These are phyloP conservation scores for Cettia cetti DNA, from an alignment of 2,113 vertebrate genomes.

Conservation along the genomic window DNA sequence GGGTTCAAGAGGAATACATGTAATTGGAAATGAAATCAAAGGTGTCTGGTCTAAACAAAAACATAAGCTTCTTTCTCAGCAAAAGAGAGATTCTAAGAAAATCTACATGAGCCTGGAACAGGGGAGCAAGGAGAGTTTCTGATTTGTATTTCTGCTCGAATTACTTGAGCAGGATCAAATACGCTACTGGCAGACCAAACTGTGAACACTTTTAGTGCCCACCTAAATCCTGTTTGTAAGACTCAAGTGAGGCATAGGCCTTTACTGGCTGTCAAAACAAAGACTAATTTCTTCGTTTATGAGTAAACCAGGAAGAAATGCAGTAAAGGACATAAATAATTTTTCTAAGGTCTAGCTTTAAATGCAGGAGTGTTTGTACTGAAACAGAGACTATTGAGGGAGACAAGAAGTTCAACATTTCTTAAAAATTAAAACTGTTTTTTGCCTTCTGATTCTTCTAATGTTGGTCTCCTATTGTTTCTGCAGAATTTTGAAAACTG, in stretches of 20 bases:
- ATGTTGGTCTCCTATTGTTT: background rate
- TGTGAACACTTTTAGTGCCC: background rate
- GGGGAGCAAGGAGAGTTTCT: background rate
- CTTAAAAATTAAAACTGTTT: background rate
- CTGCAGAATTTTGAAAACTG: background rate
- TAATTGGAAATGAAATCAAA: background rate
- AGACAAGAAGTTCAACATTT: background rate
- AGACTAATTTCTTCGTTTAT: background rate
- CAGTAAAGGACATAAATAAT: background rate
- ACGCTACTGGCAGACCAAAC: background rate
- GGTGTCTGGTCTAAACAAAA: background rate
- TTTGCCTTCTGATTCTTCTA: background rate
- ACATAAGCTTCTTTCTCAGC: background rate
- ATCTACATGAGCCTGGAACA: background rate
- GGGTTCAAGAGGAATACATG: background rate
- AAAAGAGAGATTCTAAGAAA: background rate
- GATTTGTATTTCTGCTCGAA: background rate
- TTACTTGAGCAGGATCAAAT: background rate
- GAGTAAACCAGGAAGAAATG: background rate
- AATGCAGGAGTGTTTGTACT: background rate
- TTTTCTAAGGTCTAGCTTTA: slow-evolving; percentile 5
- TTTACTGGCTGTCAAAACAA: slow-evolving; percentile 10
- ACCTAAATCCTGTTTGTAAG: slow-evolving; percentile 15
- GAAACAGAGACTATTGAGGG: background rate
- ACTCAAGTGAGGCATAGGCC: background rate